Evolutionary conservation across 2,888 invertebrate species (phyloP), one percentile per base, ranked within the genome.

Genomic region (Macrosoma leucophasiata): DNA sequence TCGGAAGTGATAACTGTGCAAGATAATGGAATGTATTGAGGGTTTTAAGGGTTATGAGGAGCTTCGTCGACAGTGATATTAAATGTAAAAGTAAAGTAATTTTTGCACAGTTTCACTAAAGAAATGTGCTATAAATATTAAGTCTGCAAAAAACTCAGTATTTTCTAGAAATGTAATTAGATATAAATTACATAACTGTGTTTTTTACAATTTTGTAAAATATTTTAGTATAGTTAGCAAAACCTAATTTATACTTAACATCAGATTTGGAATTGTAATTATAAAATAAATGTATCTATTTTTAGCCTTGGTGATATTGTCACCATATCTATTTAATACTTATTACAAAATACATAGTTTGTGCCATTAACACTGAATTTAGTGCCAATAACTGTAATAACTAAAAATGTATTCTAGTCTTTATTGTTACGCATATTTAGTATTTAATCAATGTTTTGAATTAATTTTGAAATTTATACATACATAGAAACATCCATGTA

Each of bases 301-400:
- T 47, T 49, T 48, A 43, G 55, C 55, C 49, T 57, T 55, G 51
- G 55, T 54, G 57, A 59, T 63, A 59, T 53, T 56, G 58, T 62
- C 58, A 64, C 58, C 64, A 48, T 67, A 69, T 58, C 58, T 63
- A 65, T 58, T n/a, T n/a, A n/a, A n/a, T n/a, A n/a, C n/a, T n/a
- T n/a, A n/a, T n/a, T n/a, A n/a, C n/a, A n/a, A n/a, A 72, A 65
- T 72, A 74, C 65, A 72, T 76, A 72, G 59, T 70, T n/a, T 69
- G 79, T 85, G 84, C 84, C 84, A 84, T 84, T 70, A 66, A 62
- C 63, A 69, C 65, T 69, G 55, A 73, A 68, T 64, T 73, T 84
- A 85, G 85, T 85, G 85, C 84, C 85, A 85, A 84, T 85, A 84
- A 84, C 85, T 85, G 85, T 84, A 75, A 67, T 52, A 70, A 66